Base-by-base conservation (phyloP, 2,797 vertebrate species). In the Pelobates cultripes region DNA sequence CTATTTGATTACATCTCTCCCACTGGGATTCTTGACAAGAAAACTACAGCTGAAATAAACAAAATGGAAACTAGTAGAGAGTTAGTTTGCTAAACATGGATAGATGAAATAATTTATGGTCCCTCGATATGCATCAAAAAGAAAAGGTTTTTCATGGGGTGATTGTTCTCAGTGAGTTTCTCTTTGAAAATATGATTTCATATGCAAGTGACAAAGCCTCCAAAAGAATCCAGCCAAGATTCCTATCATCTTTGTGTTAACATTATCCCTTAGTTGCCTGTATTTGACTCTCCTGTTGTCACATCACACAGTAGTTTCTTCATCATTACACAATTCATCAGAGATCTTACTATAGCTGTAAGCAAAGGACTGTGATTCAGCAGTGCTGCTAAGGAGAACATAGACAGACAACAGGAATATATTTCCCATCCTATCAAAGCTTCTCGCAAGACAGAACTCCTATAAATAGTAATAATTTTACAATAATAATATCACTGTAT, bases 11-110 rank as follows among this genome's bases (percentile, higher is more conserved):
- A 6, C 41, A 7, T 14, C 40, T n/a, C n/a, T 67, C 63, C 71
- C 78, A 74, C 13, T 47, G 71, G 71, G 42, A 61, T 44, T 68
- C 14, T 68, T 80, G 71, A 80, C 71, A 79, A 66, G 10, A 44
- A 66, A 55, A 51, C 61, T 43, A 60, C 78, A 15, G 41, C 60
- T 73, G 51, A 57, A 80, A 74, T 74, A 47, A 47, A 73, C 45
- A 55, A 74, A 40, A 51, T 55, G 44, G 70, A 68, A 41, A 51
- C 41, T 57, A 45, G 17, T 68, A 44, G 15, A 43, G 51, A 17
- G 55, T n/a, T 80, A 80, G 73, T 57, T 74, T 74, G 45, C 74
- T 41, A 57, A 45, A 45, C 60, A 57, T 51, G 57, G 78, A 68
- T n/a, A 41, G 47, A 74, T 80, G 63, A 74, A 60, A 74, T 15